Base-by-base conservation (phyloP, 1,140 invertebrate genomes). In the Ips nitidus region DNA sequence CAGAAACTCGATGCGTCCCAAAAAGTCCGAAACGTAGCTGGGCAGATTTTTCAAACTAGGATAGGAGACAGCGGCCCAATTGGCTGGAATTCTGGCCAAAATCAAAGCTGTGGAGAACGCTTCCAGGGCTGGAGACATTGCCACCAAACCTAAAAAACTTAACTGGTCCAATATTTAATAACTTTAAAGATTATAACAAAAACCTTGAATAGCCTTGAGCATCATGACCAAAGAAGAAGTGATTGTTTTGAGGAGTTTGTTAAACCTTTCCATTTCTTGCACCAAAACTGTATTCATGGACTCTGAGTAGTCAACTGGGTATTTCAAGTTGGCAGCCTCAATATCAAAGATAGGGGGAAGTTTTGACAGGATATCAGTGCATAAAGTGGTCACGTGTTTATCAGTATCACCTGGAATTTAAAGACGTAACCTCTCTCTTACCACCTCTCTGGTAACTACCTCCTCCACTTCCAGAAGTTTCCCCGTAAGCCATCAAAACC, bases 201-300 rank as follows among this genome's bases (percentile, higher is more conserved):
- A 45, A 73, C 95, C 95, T 82, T 93, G 89, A 2, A 97, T 87
- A 3, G 91, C 94, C 76, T 91, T 94, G 74, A 92, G 87, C 50
- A 97, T 82, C 75, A 90, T 88, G 1, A 80, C 62, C 43, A 97
- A 83, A 55, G 89, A 91, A 43, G 55, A 77, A 47, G 84, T 84
- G 1, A 94, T 88, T 78, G 87, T 86, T 36, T 78, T 75, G 8
- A 88, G 77, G 36, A 98, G 82, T 76, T 85, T 89, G 76, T 97
- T 95, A 77, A 94, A 97, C 40, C 94, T 82, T 77, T 91, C 89
- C 91, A 97, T 91, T 85, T 98, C 95, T 83, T 97, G 94, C 38
- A 94, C 85, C 8, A 98, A 83, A 22, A 98, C 94, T 0, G 94
- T 96, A 78, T 97, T 98, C 94, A 97, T 95, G 1, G 94, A 95